Percentiles rank a stretch among this genome's conserved stretches.
Evolutionary conservation across 1,140 invertebrate genomes (phyloP).

Genomic region (Penaeus chinensis): DNA sequence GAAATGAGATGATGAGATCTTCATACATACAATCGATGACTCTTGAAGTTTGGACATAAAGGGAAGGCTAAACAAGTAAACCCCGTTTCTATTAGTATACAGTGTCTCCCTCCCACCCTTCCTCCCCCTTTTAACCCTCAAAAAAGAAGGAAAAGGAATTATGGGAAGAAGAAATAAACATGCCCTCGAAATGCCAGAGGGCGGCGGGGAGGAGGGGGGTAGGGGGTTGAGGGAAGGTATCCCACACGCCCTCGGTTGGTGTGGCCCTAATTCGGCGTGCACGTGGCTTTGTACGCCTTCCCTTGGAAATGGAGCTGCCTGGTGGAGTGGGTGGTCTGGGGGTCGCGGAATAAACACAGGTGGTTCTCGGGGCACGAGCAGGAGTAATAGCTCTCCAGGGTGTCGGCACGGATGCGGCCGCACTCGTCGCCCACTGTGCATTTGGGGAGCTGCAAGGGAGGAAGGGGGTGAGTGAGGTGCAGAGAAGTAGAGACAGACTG

Average conservation of each 20-base stretch:
- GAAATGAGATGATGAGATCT: no score
- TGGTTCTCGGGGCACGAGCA: slow-evolving; percentile 75
- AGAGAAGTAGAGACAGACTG: neutral
- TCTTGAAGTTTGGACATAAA: no score
- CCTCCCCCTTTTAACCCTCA: neutral
- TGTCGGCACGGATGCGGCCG: slow-evolving; percentile 69
- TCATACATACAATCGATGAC: no score
- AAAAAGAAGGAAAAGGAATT: neutral
- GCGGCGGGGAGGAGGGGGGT: neutral
- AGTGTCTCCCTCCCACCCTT: neutral
- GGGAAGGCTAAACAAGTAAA: no score
- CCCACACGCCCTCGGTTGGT: neutral
- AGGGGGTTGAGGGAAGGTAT: neutral
- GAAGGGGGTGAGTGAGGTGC: neutral
- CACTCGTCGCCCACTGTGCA: slow-evolving; percentile 71
- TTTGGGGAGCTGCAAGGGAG: slow-evolving; percentile 68
- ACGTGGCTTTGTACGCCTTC: slow-evolving; percentile 72
- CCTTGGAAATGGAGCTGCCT: slow-evolving; percentile 74
- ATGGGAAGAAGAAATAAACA: neutral
- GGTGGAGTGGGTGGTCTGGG: slow-evolving; percentile 67
- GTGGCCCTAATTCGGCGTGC: slow-evolving; percentile 67
- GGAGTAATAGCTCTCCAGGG: slow-evolving; percentile 74
- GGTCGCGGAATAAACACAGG: slow-evolving; percentile 70
- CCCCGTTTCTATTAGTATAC: neutral
- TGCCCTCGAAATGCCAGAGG: neutral